Evolutionary conservation across 2,888 invertebrate species (phyloP).

Genomic region (Thera britannica): DNA sequence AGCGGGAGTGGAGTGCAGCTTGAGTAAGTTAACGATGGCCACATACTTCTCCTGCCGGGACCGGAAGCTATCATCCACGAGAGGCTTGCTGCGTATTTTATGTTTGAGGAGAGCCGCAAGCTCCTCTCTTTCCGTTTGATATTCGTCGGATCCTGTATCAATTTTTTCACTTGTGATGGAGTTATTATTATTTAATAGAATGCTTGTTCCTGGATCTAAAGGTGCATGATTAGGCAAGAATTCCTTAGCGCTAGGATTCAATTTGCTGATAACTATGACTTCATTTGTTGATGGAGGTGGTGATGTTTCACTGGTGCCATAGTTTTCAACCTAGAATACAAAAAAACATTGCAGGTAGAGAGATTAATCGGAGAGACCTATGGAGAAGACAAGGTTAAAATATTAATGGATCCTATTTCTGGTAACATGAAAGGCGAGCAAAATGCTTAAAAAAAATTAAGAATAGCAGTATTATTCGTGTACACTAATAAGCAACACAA

Average conservation of each 20-base stretch:
- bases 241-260: slow-evolving; percentile 60
- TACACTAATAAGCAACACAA: too few relatives aligned
- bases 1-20: slow-evolving; percentile 48
- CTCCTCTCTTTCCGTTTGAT: slow-evolving; percentile 9
- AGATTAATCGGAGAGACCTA: too few relatives aligned
- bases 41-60: slow-evolving; percentile 53
- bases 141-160: background rate
- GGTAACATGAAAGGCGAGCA: too few relatives aligned
- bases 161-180: background rate
- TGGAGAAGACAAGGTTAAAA: too few relatives aligned
- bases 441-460: too few relatives aligned
- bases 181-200: background rate
- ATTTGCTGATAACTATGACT: slow-evolving; percentile 34
- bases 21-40: slow-evolving; percentile 63
- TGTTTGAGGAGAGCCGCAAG: slow-evolving; percentile 51
- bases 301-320: background rate
- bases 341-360: background rate
- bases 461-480: too few relatives aligned
- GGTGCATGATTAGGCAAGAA: slow-evolving; percentile 53
- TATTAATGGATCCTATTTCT: too few relatives aligned
- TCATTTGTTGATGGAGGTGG: background rate
- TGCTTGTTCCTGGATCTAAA: background rate
- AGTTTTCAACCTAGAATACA: slow-evolving; percentile 44
- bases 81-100: slow-evolving; percentile 50
- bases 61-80: slow-evolving; percentile 42